Conservation (phyloP, 2,797 vertebrate species). For the Odontamblyopus rebecca region DNA sequence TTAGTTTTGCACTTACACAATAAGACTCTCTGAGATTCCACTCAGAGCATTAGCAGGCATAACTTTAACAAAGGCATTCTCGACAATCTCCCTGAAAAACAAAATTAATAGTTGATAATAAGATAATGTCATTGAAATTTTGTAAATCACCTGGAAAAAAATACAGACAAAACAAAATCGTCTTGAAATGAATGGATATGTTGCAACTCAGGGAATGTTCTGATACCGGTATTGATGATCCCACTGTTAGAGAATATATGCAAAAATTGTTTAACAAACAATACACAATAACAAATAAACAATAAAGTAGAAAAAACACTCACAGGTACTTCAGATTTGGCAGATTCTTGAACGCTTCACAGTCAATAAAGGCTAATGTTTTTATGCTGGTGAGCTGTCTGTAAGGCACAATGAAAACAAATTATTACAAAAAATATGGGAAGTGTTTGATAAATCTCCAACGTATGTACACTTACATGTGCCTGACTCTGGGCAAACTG, state of each 20-base stretch:
- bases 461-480: constrained; percentile 81
- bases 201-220: constrained; percentile 80
- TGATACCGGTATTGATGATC: constrained; percentile 88
- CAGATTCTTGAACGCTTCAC: constrained; percentile 83
- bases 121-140: not conserved
- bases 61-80: constrained; percentile 70
- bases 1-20: constrained; percentile 77
- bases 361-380: constrained; percentile 80
- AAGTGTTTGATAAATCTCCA: not conserved
- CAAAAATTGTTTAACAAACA: not conserved
- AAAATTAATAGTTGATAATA: not conserved
- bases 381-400: constrained; percentile 85
- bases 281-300: not conserved
- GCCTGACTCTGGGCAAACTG: constrained; percentile 79
- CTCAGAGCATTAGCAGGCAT: constrained; percentile 83
- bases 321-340: constrained; percentile 86
- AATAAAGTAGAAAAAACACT: constrained; percentile 59
- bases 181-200: constrained; percentile 79
- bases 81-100: constrained; percentile 55
- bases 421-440: no score
- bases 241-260: constrained; percentile 71
- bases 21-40: constrained; percentile 83
- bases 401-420: not conserved
- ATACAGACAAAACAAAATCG: constrained; percentile 86
- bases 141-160: constrained; percentile 4